Evolutionary conservation across 1,140 invertebrate genomes (phyloP), one percentile per base, ranked within the genome.

Genomic region (Uloborus diversus): DNA sequence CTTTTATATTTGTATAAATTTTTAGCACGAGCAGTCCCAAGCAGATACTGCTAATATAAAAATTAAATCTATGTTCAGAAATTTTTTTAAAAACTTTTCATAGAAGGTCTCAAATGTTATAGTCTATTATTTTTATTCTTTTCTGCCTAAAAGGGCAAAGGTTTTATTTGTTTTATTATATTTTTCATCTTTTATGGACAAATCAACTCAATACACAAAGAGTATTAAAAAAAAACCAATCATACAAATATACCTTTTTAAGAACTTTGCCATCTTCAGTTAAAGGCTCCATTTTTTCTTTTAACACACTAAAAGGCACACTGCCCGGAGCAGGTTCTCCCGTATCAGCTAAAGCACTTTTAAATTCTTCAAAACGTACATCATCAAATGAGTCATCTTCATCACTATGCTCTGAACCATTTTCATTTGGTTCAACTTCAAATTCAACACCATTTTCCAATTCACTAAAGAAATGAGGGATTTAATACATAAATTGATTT

Each of bases 361-460:
- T 70, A 57, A 35, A 66, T n/a, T 47, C 70, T 30, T 33, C 14
- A 47, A 73, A n/a, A 42, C 30, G 11, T n/a, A 7, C n/a, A n/a
- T 73, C 35, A 9, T 47, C n/a, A 13, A 30, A 37, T 11, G 32
- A 42, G 2, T 14, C 9, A 20, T 37, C 62, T 33, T 56, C 66
- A 27, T 68, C 65, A 68, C 35, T 37, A 25, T 37, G 14, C 42
- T n/a, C 4, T 35, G 32, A 13, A 25, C 37, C 37, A 20, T 13
- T 1, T 37, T 33, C 28, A n/a, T 69, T 27, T 1, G 0, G 14
- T 32, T 73, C 70, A 42, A 73, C 57, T 61, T 61, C 56, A 73
- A 73, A 73, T 47, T 62, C 70, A 49, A 62, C 20, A 28, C 70
- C 70, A 30, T 73, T 59, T 30, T 49, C 57, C 3, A 73, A 62